A percentile compares a stretch with the other conserved stretches of the same genome.
phyloP scores from a whole-genome alignment of 2,888 invertebrate species.

The Meloe dianella region DNA sequence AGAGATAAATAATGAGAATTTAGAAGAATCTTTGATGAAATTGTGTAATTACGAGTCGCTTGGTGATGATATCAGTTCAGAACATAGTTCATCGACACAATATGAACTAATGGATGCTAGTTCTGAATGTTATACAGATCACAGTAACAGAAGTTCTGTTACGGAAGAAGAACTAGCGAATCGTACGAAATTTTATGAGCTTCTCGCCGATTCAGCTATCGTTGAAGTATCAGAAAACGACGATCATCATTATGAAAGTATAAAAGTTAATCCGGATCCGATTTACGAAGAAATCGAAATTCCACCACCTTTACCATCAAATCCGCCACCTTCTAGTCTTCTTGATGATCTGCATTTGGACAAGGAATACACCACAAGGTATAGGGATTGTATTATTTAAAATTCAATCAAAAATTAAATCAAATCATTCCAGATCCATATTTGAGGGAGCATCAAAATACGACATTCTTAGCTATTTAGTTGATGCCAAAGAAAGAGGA shows the following conservation, averaged over 20 bases:
- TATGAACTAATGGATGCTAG: conserved; percentile 78
- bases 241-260: conserved; percentile 77
- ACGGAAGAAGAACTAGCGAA: conserved; percentile 69
- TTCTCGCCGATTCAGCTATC: conserved; percentile 72
- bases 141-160: conserved; percentile 58
- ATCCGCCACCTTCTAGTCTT: conserved; percentile 76
- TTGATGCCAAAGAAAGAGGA: conserved; percentile 82
- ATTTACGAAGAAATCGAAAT: conserved; percentile 82
- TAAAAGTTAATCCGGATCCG: conserved; percentile 73
- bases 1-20: conserved; percentile 50
- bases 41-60: conserved; percentile 58
- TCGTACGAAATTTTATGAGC: conserved; percentile 75
- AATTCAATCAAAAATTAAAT: neutral
- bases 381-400: conserved; percentile 2
- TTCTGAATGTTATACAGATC: conserved; percentile 76
- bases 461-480: conserved; percentile 87
- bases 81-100: conserved; percentile 69
- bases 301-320: conserved; percentile 79
- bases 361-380: conserved; percentile 70
- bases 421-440: conserved; percentile 62
- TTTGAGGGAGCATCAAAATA: conserved; percentile 87
- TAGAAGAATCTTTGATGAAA: conserved; percentile 71
- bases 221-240: conserved; percentile 72
- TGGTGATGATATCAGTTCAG: conserved; percentile 59
- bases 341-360: conserved; percentile 71